Evolutionary conservation across 2,797 vertebrate genomes (phyloP).

Genomic region (Knipowitschia caucasica): DNA sequence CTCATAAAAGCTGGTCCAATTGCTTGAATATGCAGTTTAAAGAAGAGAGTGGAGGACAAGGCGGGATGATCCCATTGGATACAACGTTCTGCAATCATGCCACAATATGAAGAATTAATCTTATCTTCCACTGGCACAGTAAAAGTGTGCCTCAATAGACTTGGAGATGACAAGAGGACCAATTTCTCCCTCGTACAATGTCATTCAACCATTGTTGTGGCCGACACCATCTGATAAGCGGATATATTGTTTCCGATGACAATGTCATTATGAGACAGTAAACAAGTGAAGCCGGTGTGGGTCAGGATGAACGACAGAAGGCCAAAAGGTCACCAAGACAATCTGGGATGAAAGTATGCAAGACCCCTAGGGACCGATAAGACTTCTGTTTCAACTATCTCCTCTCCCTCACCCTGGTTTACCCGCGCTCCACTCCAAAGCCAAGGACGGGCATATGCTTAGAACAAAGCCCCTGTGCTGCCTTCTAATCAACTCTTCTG

Average conservation of each 20-base stretch:
- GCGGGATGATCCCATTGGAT: too few species aligned
- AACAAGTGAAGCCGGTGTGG: constrained; percentile 53
- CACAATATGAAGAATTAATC: constrained; percentile 71
- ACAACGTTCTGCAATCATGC: constrained; percentile 74
- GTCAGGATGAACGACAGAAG: constrained; percentile 42
- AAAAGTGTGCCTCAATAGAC: constrained; percentile 50
- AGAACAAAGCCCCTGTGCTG: constrained; percentile 58
- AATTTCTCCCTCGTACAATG: constrained; percentile 46
- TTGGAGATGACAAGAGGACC: constrained; percentile 48
- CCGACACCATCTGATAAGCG: constrained; percentile 58
- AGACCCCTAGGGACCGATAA: constrained; percentile 52
- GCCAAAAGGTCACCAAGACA: constrained; percentile 57
- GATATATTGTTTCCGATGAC: constrained; percentile 62
- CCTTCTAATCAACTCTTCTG: constrained; percentile 63
- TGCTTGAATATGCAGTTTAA: constrained; percentile 74
- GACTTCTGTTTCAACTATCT: constrained; percentile 36
- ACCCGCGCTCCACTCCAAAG: constrained; percentile 28
- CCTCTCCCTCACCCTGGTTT: constrained; percentile 18
- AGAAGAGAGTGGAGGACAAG: constrained; percentile 46
- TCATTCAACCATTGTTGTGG: constrained; percentile 56
- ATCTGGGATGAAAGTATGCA: constrained; percentile 58
- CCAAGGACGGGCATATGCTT: constrained; percentile 62
- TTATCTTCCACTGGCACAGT: constrained; percentile 54
- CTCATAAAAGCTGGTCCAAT: constrained; percentile 53
- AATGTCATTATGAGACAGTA: constrained; percentile 67